These are phyloP conservation scores for Macrotus californicus DNA, from an alignment of 2,113 vertebrate genomes.

Conservation along the genomic window DNA sequence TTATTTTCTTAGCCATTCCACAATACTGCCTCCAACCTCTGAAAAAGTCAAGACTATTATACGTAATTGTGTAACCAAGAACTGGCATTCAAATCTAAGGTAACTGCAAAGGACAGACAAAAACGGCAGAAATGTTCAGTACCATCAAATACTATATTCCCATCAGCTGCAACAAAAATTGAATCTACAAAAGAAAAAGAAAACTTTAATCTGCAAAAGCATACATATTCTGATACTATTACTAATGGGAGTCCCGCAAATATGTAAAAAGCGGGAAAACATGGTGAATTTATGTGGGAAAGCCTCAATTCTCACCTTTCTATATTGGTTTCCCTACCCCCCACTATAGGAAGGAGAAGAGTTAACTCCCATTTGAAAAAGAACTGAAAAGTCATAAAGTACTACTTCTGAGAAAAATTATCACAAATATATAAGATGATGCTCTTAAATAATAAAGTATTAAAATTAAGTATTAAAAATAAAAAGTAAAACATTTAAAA, in stretches of 20 bases:
- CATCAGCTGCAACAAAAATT: not conserved
- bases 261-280: not conserved
- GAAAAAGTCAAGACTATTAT: not conserved
- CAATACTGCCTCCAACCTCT: not conserved
- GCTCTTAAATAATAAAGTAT: no score
- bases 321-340: not conserved
- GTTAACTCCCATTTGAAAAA: not conserved
- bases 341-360: not conserved
- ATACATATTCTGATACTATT: not conserved
- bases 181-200: not conserved
- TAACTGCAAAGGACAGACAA: not conserved
- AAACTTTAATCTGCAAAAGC: not conserved
- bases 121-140: not conserved
- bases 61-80: conserved; percentile 17
- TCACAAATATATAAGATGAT: not conserved
- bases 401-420: conserved; percentile 19
- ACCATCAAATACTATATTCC: not conserved
- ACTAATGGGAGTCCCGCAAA: not conserved
- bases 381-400: not conserved
- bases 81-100: not conserved
- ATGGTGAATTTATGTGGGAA: not conserved
- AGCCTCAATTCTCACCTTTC: not conserved
- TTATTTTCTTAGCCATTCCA: not conserved
- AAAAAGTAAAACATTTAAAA: conserved; percentile 10
- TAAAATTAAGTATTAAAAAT: no score